These are phyloP conservation scores for Intellagama lesueurii DNA, from an alignment of 2,797 vertebrate genomes.

Conservation along the genomic window DNA sequence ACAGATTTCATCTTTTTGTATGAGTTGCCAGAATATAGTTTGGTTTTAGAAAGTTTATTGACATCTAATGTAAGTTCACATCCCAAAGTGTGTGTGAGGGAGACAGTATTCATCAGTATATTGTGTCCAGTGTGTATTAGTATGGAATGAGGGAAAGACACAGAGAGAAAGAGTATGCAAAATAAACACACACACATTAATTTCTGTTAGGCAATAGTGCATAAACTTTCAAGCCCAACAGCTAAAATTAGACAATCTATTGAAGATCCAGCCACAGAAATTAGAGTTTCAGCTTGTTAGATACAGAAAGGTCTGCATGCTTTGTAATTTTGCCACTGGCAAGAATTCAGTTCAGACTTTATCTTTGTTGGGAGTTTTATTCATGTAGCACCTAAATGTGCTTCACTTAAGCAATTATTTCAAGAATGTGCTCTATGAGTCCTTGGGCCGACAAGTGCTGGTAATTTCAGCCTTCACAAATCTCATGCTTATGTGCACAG, in stretches of 20 bases:
- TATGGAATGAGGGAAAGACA: not conserved
- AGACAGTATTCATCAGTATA: not conserved
- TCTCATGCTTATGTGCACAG: conserved; percentile 8
- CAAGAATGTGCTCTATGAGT: conserved; percentile 7
- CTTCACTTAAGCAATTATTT: conserved; percentile 22
- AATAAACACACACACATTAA: not conserved
- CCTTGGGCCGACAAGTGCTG: not conserved
- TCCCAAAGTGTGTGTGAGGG: not conserved
- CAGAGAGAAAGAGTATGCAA: not conserved
- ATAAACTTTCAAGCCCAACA: conserved; percentile 35
- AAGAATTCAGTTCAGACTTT: conserved; percentile 46
- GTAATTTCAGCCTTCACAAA: not conserved
- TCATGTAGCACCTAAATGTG: conserved; percentile 23
- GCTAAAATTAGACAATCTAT: conserved; percentile 59
- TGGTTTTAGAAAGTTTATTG: conserved; percentile 45
- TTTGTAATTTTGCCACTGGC: conserved; percentile 56
- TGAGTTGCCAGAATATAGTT: not conserved
- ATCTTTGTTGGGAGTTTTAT: conserved; percentile 39
- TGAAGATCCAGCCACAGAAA: conserved; percentile 62
- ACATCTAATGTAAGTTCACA: not conserved
- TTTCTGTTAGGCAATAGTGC: not conserved
- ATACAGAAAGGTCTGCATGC: conserved; percentile 29
- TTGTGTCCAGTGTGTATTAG: no score
- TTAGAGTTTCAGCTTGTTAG: conserved; percentile 56
- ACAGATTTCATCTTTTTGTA: conserved; percentile 27